Evolutionary conservation across 2,888 invertebrate species (phyloP).

Genomic region (Lymantria monacha): DNA sequence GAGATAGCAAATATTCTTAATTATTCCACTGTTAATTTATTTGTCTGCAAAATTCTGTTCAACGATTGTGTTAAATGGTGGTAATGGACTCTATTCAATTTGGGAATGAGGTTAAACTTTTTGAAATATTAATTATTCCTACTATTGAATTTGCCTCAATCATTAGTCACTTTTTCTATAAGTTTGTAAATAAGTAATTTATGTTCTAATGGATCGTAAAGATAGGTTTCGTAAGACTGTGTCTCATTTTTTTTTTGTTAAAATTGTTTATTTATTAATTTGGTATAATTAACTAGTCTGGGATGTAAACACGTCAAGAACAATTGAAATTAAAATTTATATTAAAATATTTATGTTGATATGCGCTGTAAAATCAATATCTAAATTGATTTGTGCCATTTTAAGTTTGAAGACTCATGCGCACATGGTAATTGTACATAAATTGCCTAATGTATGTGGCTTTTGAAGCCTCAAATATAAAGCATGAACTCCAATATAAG

Average conservation of each 20-base stretch:
- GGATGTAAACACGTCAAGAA: slow-evolving; percentile 18
- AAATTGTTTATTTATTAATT: slow-evolving; percentile 34
- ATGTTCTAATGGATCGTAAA: slow-evolving; percentile 29
- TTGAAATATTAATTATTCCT: slow-evolving; percentile 31
- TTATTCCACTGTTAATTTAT: too few species aligned
- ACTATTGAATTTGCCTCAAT: slow-evolving; percentile 44
- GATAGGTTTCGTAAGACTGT: slow-evolving; percentile 37
- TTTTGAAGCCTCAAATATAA: slow-evolving; percentile 22
- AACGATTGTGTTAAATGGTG: slow-evolving; percentile 29
- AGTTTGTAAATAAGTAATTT: slow-evolving; percentile 39
- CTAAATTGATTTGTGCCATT: slow-evolving; percentile 42
- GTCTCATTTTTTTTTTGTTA: slow-evolving; percentile 27
- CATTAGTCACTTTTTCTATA: slow-evolving; percentile 44
- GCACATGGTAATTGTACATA: slow-evolving; percentile 26
- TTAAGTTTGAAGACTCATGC: slow-evolving; percentile 36
- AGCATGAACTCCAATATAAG: slow-evolving; percentile 22
- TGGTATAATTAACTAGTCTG: slow-evolving; percentile 37
- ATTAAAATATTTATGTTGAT: slow-evolving; percentile 1
- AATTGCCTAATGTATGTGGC: slow-evolving; percentile 12
- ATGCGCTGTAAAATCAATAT: slow-evolving; percentile 27
- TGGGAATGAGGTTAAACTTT: slow-evolving; percentile 36
- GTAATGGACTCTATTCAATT: slow-evolving; percentile 47
- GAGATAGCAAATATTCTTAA: too few species aligned
- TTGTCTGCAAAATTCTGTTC: too few species aligned
- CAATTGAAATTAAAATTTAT: slow-evolving; percentile 3